Evolutionary conservation across 2,888 invertebrate genomes (phyloP).

Genomic region (Unio delphinus): DNA sequence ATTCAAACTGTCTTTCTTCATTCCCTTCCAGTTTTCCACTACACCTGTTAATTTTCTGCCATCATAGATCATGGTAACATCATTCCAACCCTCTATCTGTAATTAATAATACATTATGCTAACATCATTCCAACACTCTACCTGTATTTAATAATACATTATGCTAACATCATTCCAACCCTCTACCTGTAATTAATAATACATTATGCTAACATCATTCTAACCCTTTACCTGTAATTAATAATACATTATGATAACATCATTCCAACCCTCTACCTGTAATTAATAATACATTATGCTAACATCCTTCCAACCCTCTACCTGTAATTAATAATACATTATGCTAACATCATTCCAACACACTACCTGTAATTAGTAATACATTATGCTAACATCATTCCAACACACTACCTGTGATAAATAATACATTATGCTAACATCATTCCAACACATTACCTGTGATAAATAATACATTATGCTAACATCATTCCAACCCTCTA

Average conservation of each 20-base stretch:
- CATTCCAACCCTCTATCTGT: constrained; percentile 46
- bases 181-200: constrained; percentile 9
- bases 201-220: constrained; percentile 56
- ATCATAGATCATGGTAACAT: constrained; percentile 54
- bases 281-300: constrained; percentile 35
- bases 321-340: constrained; percentile 21
- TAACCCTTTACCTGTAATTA: constrained; percentile 26
- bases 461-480: constrained; percentile 35
- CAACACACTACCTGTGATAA: constrained; percentile 25
- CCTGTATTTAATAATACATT: constrained; percentile 20
- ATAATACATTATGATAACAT: constrained; percentile 48
- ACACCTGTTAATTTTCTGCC: constrained; percentile 46
- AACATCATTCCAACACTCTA: constrained; percentile 56
- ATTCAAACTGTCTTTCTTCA: constrained; percentile 27
- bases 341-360: constrained; percentile 60
- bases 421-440: constrained; percentile 48
- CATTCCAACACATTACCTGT: constrained; percentile 46
- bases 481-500: constrained; percentile 56
- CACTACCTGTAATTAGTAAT: constrained; percentile 8
- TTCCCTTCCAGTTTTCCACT: constrained; percentile 50
- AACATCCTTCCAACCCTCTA: constrained; percentile 56
- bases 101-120: constrained; percentile 35
- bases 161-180: constrained; percentile 60
- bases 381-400: constrained; percentile 56
- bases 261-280: constrained; percentile 46